Base-by-base conservation (phyloP, 2,888 invertebrate species). In the Pristionchus mayeri region DNA sequence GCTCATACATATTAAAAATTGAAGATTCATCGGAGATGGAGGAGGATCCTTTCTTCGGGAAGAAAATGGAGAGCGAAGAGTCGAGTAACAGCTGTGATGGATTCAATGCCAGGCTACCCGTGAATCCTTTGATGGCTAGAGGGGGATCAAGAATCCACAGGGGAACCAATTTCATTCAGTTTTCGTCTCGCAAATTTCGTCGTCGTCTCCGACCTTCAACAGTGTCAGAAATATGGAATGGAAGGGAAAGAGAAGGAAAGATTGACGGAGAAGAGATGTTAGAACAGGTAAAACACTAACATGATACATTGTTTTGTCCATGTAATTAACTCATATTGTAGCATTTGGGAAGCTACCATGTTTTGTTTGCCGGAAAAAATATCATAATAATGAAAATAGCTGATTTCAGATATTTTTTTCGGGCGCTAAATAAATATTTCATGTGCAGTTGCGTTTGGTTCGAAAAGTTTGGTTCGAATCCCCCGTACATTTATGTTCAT, bases 21-120 rank as follows among this genome's bases (percentile, higher is more conserved):
- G 30, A 9, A 67, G 67, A 34, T 37, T 9, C n/a, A n/a, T n/a
- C 67, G 3, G 37, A 40, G 21, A 67, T 67, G 67, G 67, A 67
- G n/a, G 67, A 67, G 9, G 67, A 67, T 67, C 67, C 67, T 7
- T 67, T 67, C 37, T 67, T 67, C 40, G 67, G 67, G 37, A 67
- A 67, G 37, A 40, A 37, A 37, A 21, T 67, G 67, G 67, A 67
- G 1, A 40, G 37, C 9, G 24, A 27, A 24, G 60, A 60, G 7
- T 30, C 60, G 37, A 67, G 67, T 40, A 67, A 67, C 27, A n/a
- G 21, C 9, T 67, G 67, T 67, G 67, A 67, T 40, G 67, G 67
- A 37, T 67, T 67, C 67, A 40, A 67, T 60, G 18, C 27, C 13
- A 27, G 60, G 30, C 27, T 60, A 30, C 60, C 60, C 11, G 60